A percentile compares a stretch with the other conserved stretches of the same genome.
phyloP scores from a whole-genome alignment of 2,888 invertebrate species.

The Metacarcinus magister region DNA sequence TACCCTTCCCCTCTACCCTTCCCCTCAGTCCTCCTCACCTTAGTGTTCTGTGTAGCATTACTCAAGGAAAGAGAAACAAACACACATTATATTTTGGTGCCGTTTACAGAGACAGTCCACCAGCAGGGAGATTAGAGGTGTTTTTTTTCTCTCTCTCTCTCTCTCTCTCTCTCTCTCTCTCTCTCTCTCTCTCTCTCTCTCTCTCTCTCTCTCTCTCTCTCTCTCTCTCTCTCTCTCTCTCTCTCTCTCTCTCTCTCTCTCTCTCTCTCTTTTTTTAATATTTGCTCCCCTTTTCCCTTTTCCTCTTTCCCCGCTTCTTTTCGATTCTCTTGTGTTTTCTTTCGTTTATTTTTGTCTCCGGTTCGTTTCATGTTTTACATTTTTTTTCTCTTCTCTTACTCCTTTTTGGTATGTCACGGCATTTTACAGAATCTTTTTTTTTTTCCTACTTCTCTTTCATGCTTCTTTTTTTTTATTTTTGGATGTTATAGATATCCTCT shows the following conservation, averaged over 20 bases:
- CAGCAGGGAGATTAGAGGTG: too few relatives aligned
- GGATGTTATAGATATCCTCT: too few relatives aligned
- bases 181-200: slow-evolving; percentile 26
- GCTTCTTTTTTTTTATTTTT: background rate
- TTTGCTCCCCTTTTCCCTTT: background rate
- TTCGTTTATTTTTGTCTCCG: background rate
- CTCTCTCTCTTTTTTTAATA: background rate
- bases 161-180: slow-evolving; percentile 11
- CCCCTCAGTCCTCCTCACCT: background rate
- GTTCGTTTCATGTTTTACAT: too few relatives aligned
- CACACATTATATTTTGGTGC: too few relatives aligned
- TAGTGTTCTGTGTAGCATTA: too few relatives aligned
- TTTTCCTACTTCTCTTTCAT: background rate
- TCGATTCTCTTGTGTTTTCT: background rate
- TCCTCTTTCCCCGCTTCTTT: background rate
- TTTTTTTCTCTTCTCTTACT: background rate
- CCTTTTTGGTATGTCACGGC: background rate
- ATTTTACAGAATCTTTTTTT: background rate
- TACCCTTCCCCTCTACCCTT: background rate
- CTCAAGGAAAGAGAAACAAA: too few relatives aligned
- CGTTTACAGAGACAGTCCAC: too few relatives aligned
- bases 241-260: background rate
- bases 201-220: background rate
- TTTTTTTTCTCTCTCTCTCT: background rate
- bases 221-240: background rate